These are phyloP conservation scores for Tragopan temminckii DNA, from an alignment of 2,797 vertebrate species.

Conservation along the genomic window DNA sequence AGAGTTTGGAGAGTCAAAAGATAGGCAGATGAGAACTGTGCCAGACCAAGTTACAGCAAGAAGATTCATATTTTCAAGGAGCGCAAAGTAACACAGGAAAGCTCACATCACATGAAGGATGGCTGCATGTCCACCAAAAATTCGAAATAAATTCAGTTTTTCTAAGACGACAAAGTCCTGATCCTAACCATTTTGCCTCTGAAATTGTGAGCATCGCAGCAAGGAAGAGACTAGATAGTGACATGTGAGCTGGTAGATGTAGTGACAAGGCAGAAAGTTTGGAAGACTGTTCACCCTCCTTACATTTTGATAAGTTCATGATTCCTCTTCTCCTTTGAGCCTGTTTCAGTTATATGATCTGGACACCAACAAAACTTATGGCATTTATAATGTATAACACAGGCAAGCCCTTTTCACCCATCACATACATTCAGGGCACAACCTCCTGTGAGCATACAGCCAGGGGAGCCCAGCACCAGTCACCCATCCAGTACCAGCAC, in stretches of 20 bases:
- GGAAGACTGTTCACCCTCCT: neutral
- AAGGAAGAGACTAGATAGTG: neutral
- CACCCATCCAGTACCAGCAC: too few species aligned
- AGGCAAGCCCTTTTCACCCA: neutral
- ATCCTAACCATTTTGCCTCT: accelerated
- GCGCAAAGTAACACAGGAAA: neutral
- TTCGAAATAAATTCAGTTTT: neutral
- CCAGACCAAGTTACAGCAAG: neutral
- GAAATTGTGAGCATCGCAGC: neutral
- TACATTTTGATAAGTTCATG: too few species aligned
- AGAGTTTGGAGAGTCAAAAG: neutral
- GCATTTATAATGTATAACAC: neutral
- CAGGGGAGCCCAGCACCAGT: neutral
- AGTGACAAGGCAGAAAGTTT: neutral
- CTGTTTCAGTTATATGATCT: neutral
- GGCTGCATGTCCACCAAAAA: neutral
- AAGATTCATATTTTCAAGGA: neutral
- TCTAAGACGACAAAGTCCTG: neutral
- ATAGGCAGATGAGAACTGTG: neutral
- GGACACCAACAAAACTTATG: neutral
- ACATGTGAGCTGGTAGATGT: neutral
- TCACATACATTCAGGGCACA: neutral
- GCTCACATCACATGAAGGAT: neutral
- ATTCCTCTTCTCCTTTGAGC: neutral
- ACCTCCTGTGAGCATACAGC: neutral